A percentile compares a stretch with the other conserved stretches of the same genome.
Conservation (phyloP, 2,797 vertebrate genomes). For the Falco berigora region DNA sequence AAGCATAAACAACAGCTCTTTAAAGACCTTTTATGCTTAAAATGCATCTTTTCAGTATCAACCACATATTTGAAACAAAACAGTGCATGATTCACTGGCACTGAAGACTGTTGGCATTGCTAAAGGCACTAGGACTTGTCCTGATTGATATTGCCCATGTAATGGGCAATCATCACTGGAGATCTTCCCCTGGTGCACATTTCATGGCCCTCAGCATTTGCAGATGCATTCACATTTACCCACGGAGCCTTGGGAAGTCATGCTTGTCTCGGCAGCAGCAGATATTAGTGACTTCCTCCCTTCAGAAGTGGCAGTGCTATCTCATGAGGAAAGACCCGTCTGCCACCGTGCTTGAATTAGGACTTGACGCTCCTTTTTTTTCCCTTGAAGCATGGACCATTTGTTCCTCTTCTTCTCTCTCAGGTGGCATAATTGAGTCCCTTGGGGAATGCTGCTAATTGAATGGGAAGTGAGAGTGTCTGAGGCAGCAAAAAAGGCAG, state of each 20-base stretch:
- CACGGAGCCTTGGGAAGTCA: not conserved
- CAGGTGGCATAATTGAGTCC: not conserved
- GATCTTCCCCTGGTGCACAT: not conserved
- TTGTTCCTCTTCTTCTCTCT: not conserved
- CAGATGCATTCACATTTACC: not conserved
- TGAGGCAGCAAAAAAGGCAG: slow-evolving; percentile 13
- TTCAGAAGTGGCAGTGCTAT: not conserved
- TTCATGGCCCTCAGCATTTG: not conserved
- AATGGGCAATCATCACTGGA: not conserved
- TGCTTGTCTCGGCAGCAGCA: not conserved
- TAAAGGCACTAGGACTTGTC: not conserved
- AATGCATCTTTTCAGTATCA: not conserved
- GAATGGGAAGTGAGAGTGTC: slow-evolving; percentile 1
- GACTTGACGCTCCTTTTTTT: not conserved
- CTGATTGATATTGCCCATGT: not conserved
- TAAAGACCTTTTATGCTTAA: not conserved
- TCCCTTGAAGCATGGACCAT: not conserved
- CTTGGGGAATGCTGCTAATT: not conserved
- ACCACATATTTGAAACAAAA: not conserved
- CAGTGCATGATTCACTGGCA: not conserved
- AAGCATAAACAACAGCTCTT: not conserved
- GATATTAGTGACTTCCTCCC: not conserved
- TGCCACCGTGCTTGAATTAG: not conserved
- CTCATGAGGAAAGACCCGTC: not conserved
- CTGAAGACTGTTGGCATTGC: not conserved